These are phyloP conservation scores for Sminthurides aquaticus DNA, from an alignment of 2,888 invertebrate genomes.

Conservation along the genomic window DNA sequence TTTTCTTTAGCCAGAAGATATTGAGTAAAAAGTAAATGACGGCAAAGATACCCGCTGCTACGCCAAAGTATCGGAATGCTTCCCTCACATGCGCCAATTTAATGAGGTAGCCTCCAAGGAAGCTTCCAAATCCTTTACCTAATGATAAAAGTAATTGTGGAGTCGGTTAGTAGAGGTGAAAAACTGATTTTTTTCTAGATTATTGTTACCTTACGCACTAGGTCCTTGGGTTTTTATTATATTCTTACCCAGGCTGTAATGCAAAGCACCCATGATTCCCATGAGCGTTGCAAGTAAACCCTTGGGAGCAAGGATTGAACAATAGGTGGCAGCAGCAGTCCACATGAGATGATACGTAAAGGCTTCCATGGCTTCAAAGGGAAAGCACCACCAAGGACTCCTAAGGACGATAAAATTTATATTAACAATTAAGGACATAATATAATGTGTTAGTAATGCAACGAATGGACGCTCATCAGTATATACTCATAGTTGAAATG, in stretches of 20 bases:
- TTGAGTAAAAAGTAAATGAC: conserved; percentile 63
- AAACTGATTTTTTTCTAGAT: too few relatives aligned
- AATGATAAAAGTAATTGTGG: too few relatives aligned
- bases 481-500: too few relatives aligned
- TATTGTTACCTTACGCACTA: too few relatives aligned
- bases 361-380: conserved; percentile 79
- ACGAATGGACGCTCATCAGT: too few relatives aligned
- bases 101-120: conserved; percentile 69
- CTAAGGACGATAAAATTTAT: conserved; percentile 48
- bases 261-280: conserved; percentile 78
- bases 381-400: conserved; percentile 82
- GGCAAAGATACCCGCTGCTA: conserved; percentile 64
- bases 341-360: conserved; percentile 81
- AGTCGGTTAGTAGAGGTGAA: too few relatives aligned
- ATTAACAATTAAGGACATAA: background rate
- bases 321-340: conserved; percentile 83
- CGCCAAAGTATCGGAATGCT: conserved; percentile 71
- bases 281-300: conserved; percentile 75
- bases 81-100: conserved; percentile 67
- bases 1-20: conserved; percentile 61
- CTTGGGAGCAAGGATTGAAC: conserved; percentile 73
- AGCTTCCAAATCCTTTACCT: conserved; percentile 75
- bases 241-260: conserved; percentile 78
- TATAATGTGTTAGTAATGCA: background rate
- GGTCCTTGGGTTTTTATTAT: too few relatives aligned